These are phyloP conservation scores for Cydia strobilella DNA, from an alignment of 1,140 invertebrate species.

Conservation along the genomic window DNA sequence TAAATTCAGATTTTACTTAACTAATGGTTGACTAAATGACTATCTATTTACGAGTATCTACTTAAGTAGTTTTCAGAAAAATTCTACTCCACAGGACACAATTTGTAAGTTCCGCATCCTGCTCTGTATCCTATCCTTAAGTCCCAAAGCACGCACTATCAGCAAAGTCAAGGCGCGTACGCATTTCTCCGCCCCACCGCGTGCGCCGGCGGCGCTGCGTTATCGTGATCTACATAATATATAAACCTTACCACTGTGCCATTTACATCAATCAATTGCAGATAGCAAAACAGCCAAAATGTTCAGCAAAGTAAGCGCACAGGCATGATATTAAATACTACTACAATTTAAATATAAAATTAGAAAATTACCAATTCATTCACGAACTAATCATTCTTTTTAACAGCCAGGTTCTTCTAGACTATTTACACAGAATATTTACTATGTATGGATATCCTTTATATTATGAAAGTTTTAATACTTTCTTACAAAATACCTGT, in stretches of 20 bases:
- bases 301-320: slow-evolving; percentile 68
- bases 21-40: too few relatives aligned
- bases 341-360: too few relatives aligned
- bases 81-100: background rate
- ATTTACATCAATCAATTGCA: slow-evolving; percentile 64
- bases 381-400: too few relatives aligned
- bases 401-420: too few relatives aligned
- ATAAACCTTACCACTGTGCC: slow-evolving; percentile 59
- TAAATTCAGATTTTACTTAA: too few relatives aligned
- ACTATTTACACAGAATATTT: too few relatives aligned
- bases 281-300: slow-evolving; percentile 57
- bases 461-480: background rate
- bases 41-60: too few relatives aligned
- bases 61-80: background rate
- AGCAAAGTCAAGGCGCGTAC: slow-evolving; percentile 56
- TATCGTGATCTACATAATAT: slow-evolving; percentile 51
- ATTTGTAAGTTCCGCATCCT: background rate
- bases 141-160: background rate
- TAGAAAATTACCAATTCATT: too few relatives aligned
- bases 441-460: too few relatives aligned
- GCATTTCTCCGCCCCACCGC: slow-evolving; percentile 66
- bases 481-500: background rate
- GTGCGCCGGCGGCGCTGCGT: slow-evolving; percentile 1
- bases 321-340: background rate
- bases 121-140: background rate